phyloP scores from a whole-genome alignment of 2,888 invertebrate species.

The Neoascia interrupta region DNA sequence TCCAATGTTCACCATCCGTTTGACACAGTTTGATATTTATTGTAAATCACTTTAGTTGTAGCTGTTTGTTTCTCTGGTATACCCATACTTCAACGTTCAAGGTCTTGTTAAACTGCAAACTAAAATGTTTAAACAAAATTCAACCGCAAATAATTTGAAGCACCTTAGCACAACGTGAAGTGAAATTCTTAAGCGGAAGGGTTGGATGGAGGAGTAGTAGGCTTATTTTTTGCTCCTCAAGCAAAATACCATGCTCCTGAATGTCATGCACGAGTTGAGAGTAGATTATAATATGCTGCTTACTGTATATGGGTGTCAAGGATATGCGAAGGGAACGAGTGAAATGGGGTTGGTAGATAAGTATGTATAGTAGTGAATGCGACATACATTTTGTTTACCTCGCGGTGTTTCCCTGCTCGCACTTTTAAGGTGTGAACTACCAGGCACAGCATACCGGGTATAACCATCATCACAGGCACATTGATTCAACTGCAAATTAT shows the following conservation, averaged over 20 bases:
- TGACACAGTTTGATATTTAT: constrained; percentile 67
- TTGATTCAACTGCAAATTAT: constrained; percentile 51
- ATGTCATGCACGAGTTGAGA: constrained; percentile 57
- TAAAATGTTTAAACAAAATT: constrained; percentile 59
- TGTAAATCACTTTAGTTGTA: constrained; percentile 51
- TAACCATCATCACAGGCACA: constrained; percentile 45
- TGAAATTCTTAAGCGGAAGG: constrained; percentile 4
- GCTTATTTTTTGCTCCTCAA: constrained; percentile 52
- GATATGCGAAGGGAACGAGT: constrained; percentile 39
- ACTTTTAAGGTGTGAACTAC: constrained; percentile 60
- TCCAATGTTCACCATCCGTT: constrained; percentile 65
- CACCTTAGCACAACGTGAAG: constrained; percentile 23
- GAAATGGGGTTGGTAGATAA: background rate
- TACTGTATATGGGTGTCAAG: constrained; percentile 9
- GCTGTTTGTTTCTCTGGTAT: background rate
- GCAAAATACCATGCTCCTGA: constrained; percentile 45
- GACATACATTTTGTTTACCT: constrained; percentile 50
- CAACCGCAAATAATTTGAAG: constrained; percentile 70
- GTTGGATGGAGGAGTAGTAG: too few relatives aligned
- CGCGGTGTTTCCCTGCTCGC: constrained; percentile 44
- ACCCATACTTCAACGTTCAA: constrained; percentile 10
- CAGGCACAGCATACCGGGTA: constrained; percentile 26
- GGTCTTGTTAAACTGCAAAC: constrained; percentile 72
- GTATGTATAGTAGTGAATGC: background rate
- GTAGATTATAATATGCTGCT: constrained; percentile 33